A percentile compares a stretch with the other conserved stretches of the same genome.
Evolutionary conservation across 1,140 invertebrate genomes (phyloP).

Genomic region (Drosophila lowei): DNA sequence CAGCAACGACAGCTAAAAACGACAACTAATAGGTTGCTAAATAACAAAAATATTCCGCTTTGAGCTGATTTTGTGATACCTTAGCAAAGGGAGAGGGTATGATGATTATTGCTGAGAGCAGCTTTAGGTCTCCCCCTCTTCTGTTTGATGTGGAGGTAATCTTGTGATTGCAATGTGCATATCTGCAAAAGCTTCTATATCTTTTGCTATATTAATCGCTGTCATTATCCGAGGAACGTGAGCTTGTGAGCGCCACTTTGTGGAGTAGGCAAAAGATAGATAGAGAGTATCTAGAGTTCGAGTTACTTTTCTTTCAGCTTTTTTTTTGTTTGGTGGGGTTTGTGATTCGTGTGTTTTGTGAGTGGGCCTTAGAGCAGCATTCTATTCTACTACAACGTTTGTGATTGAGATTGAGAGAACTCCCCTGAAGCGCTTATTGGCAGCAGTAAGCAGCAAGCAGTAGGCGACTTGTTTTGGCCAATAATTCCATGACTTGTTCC

Average conservation of each 20-base stretch:
- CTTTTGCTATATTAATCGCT: too few species aligned
- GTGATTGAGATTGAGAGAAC: conserved; percentile 46
- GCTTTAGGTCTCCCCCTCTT: neutral
- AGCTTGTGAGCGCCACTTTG: too few species aligned
- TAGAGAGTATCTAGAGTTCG: too few species aligned
- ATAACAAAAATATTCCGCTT: conserved; percentile 63
- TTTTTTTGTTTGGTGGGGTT: conserved; percentile 29
- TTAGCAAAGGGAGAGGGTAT: too few species aligned
- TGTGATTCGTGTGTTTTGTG: conserved; percentile 42
- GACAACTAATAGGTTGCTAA: conserved; percentile 64
- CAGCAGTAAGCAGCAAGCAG: conserved; percentile 16
- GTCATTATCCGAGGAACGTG: too few species aligned
- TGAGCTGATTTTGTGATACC: conserved; percentile 19
- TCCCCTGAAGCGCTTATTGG: conserved; percentile 58
- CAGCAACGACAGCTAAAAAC: conserved; percentile 24
- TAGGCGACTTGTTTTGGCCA: conserved; percentile 80
- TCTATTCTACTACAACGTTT: conserved; percentile 26
- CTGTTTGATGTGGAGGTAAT: too few species aligned
- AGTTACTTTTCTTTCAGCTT: conserved; percentile 5
- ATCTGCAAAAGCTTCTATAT: too few species aligned
- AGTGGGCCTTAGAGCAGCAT: conserved; percentile 72
- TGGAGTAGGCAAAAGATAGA: too few species aligned
- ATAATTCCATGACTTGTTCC: conserved; percentile 79
- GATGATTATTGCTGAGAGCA: too few species aligned
- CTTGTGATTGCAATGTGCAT: too few species aligned